A percentile compares a stretch with the other conserved stretches of the same genome.
These are phyloP conservation scores for Piaya cayana DNA, from an alignment of 2,113 vertebrate species.

Conservation along the genomic window DNA sequence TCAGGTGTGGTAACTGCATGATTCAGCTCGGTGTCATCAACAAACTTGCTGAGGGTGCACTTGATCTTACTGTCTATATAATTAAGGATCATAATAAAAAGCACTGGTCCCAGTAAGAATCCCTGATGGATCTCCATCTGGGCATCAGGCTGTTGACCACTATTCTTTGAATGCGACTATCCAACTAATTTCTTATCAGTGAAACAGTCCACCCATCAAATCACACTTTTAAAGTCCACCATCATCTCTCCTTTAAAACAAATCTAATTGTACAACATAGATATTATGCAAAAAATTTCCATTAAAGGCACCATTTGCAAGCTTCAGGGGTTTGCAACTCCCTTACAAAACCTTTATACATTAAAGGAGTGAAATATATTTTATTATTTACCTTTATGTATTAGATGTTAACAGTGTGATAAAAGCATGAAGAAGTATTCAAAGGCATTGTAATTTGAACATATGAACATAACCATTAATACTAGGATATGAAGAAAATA, in stretches of 20 bases:
- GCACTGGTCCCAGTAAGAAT: too few relatives aligned
- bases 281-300: not conserved
- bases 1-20: too few relatives aligned
- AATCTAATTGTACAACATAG: not conserved
- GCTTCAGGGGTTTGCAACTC: not conserved
- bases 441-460: not conserved
- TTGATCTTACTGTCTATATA: too few relatives aligned
- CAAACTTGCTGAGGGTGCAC: too few relatives aligned
- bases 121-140: too few relatives aligned
- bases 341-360: not conserved
- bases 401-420: not conserved
- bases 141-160: too few relatives aligned
- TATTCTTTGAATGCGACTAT: too few relatives aligned
- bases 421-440: not conserved
- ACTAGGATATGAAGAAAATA: not conserved
- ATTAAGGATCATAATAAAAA: too few relatives aligned
- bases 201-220: too few relatives aligned
- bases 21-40: too few relatives aligned
- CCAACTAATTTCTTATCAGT: too few relatives aligned
- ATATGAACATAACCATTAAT: not conserved
- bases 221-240: too few relatives aligned
- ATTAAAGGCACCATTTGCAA: not conserved
- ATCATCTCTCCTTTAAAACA: slow-evolving; percentile 2
- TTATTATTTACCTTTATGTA: not conserved
- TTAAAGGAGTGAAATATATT: not conserved